Base-by-base conservation (phyloP, 1,140 invertebrate species). In the Philaenus spumarius region DNA sequence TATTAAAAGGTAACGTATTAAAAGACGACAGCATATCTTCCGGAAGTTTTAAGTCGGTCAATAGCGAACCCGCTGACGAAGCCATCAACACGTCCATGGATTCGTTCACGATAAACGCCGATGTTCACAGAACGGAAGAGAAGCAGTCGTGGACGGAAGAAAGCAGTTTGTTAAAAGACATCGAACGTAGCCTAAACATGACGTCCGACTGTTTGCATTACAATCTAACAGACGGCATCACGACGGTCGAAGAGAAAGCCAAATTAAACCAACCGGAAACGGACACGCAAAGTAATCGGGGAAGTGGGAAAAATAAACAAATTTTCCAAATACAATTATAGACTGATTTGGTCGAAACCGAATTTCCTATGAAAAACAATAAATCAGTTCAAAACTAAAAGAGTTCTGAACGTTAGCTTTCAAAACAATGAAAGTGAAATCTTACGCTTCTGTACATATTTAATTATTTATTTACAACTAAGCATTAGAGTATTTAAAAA, bases 161-260 rank as follows among this genome's bases (percentile, higher is more conserved):
- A 40, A 63, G 37, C 14, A 58, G 55, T 45, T 53, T 65, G n/a
- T 55, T 65, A 14, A 59, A 65, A 45, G 64, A 65, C 35, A 65
- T 65, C 14, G 64, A 65, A 22, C 56, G 39, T 24, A 58, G 56
- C 35, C 48, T 58, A 14, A 50, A 58, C 7, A 39, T 58, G 2
- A 51, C 22, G 26, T 51, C 22, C 48, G 30, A 12, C 48, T 26
- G 24, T 34, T 15, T 17, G 19, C 22, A 26, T n/a, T 51, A 26
- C 24, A 26, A 15, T 17, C 26, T 30, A 30, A 30, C 26, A 3
- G 48, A 51, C 17, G 14, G 3, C 14, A 14, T 40, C 30, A 19
- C 48, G 26, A 26, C 30, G 14, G 15, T 26, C 15, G n/a, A 15
- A 17, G 24, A 51, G 19, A 34, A 22, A 23, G n/a, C 15, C 24